These are phyloP conservation scores for Erythrolamprus reginae DNA, from an alignment of 2,113 vertebrate genomes.

Conservation along the genomic window DNA sequence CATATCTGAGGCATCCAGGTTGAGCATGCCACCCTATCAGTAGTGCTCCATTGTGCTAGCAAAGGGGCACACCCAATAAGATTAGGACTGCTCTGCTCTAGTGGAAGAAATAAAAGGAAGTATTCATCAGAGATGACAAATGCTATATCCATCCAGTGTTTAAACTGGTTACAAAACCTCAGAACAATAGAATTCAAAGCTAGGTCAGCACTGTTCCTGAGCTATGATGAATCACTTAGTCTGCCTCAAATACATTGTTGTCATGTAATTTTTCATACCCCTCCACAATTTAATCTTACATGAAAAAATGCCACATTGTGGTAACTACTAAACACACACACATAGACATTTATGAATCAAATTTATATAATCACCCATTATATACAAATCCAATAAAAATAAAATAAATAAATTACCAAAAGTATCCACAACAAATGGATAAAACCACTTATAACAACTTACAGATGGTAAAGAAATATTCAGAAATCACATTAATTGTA, in stretches of 20 bases:
- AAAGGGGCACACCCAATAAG: not conserved
- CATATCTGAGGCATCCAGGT: not conserved
- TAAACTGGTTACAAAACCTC: constrained; percentile 35
- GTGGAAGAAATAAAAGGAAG: not conserved
- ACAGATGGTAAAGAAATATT: not conserved
- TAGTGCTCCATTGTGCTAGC: not conserved
- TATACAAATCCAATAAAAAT: no score
- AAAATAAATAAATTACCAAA: no score
- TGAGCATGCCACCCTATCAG: not conserved
- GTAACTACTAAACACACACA: not conserved
- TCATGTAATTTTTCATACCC: not conserved
- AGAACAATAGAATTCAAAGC: constrained; percentile 34
- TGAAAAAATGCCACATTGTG: not conserved
- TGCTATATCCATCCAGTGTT: constrained; percentile 29
- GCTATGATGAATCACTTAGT: constrained; percentile 23
- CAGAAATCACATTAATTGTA: not conserved
- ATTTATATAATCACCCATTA: not conserved
- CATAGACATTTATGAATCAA: not conserved
- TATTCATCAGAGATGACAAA: constrained; percentile 27
- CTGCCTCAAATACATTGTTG: not conserved
- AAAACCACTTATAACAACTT: not conserved
- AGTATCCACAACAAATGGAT: not conserved
- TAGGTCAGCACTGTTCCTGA: constrained; percentile 15
- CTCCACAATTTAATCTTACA: not conserved
- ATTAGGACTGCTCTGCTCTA: not conserved